Evolutionary conservation across 2,797 vertebrate species (phyloP).

Genomic region (Cyprinodon diabolis): DNA sequence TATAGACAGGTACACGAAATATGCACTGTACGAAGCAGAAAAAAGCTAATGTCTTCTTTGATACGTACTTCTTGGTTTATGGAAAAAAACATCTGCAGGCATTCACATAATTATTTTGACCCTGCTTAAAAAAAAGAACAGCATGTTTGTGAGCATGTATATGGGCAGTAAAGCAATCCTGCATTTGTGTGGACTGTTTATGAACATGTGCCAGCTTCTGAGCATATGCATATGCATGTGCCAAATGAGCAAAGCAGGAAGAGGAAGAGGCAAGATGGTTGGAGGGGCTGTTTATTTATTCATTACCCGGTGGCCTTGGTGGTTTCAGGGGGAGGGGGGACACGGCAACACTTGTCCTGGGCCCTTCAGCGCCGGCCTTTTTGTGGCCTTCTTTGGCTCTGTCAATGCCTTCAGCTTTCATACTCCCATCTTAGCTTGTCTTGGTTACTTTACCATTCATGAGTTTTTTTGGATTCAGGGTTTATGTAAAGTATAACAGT

Average conservation of each 20-base stretch:
- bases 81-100: conserved; percentile 31
- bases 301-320: conserved; percentile 80
- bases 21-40: conserved; percentile 18
- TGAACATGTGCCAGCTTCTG: conserved; percentile 46
- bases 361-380: conserved; percentile 71
- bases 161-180: conserved; percentile 61
- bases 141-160: conserved; percentile 38
- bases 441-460: conserved; percentile 18
- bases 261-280: conserved; percentile 79
- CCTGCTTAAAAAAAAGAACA: conserved; percentile 33
- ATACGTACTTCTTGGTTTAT: conserved; percentile 23
- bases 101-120: conserved; percentile 23
- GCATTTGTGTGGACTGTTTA: conserved; percentile 68
- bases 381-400: conserved; percentile 67
- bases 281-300: conserved; percentile 85
- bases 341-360: conserved; percentile 80
- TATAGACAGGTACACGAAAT: conserved; percentile 44
- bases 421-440: conserved; percentile 42
- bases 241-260: conserved; percentile 68
- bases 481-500: not conserved
- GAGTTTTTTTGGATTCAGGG: conserved; percentile 9
- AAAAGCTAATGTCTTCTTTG: conserved; percentile 27
- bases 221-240: conserved; percentile 36
- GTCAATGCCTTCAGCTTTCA: conserved; percentile 69
- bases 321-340: conserved; percentile 74